Evolutionary conservation across 2,888 invertebrate genomes (phyloP), one percentile per base, ranked within the genome.

Genomic region (Pristionchus exspectatus): DNA sequence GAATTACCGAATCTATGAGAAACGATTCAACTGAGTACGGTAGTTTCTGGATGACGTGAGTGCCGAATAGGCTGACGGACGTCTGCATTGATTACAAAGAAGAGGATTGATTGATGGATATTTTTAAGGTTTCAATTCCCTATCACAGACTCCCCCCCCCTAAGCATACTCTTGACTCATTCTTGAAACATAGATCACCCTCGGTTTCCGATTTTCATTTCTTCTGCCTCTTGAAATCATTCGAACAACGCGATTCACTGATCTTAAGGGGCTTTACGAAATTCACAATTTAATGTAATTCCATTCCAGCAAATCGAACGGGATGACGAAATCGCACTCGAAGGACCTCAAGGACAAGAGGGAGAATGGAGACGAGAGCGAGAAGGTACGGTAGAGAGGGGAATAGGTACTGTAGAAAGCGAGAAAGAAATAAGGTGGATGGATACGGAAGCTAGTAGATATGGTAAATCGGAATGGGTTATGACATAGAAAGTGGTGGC

Each of bases 21-120:
- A 90, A 97, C 10, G 98, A 98, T 96, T 98, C 98, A 96, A 98
- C 98, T 69, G 54, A 54, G 7, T 54, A 54, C 54, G 54, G 54
- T 74, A 30, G 14, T 14, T 9, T 18, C n/a, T 7, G 7, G 9
- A 27, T 27, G 27, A 14, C 12, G 18, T 27, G 33, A 27, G 81
- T 9, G 10, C n/a, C 7, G 16, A 18, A 2, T 56, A 84, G 30
- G 14, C 30, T 7, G 84, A 56, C 18, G 24, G 81, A 44, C 9
- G 44, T 44, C 44, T 44, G 44, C 9, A n/a, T n/a, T n/a, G n/a
- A n/a, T n/a, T n/a, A n/a, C n/a, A n/a, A n/a, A n/a, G n/a, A n/a
- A n/a, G n/a, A n/a, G n/a, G n/a, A n/a, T n/a, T n/a, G n/a, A n/a
- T n/a, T n/a, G n/a, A n/a, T n/a, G n/a, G n/a, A n/a, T n/a, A n/a